These are phyloP conservation scores for Sinonovacula constricta DNA, from an alignment of 1,140 invertebrate genomes.

Conservation along the genomic window DNA sequence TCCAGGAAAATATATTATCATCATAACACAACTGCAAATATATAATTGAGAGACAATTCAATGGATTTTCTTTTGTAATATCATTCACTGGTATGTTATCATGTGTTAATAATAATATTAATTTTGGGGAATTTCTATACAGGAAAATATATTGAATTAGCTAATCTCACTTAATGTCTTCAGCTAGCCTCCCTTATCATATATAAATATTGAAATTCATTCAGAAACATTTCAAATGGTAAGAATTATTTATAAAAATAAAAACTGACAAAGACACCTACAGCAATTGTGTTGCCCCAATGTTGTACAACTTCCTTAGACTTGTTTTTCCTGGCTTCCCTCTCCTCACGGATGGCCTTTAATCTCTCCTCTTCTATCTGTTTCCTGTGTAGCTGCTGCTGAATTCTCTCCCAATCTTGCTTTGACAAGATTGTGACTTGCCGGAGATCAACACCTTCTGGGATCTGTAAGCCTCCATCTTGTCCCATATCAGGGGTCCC, in stretches of 20 bases:
- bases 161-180: too few species aligned
- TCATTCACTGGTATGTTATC: too few species aligned
- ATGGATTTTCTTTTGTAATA: too few species aligned
- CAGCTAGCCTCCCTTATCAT: background rate
- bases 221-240: background rate
- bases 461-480: conserved; percentile 49
- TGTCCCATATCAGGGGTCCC: conserved; percentile 56
- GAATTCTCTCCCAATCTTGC: conserved; percentile 75
- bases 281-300: conserved; percentile 78
- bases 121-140: too few species aligned
- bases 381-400: conserved; percentile 72
- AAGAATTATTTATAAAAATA: background rate
- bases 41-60: too few species aligned
- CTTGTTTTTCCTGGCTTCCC: conserved; percentile 69
- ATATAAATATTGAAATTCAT: background rate
- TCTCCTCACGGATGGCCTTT: conserved; percentile 67
- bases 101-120: too few species aligned
- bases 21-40: too few species aligned
- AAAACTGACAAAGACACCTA: conserved; percentile 61
- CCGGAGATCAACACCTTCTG: conserved; percentile 66
- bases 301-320: conserved; percentile 76
- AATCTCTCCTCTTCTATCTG: conserved; percentile 74
- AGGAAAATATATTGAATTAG: too few species aligned
- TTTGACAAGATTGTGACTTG: conserved; percentile 73
- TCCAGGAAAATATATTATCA: too few species aligned